Base-by-base conservation (phyloP, 2,888 invertebrate genomes). In the Meloe dianella region DNA sequence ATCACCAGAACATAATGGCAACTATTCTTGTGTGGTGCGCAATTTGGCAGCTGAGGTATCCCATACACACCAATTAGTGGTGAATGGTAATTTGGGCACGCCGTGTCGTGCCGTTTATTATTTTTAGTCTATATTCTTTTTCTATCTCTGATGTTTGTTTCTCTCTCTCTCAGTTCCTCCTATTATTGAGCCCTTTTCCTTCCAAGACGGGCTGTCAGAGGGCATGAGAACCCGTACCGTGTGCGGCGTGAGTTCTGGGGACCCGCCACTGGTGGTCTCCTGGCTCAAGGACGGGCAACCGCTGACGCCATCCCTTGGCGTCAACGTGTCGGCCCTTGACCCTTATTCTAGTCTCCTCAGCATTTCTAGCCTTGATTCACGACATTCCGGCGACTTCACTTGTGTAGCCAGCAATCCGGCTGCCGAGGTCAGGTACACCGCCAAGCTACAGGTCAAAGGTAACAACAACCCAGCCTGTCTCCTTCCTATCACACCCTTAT, bases 271-370 rank as follows among this genome's bases (percentile, higher is more conserved):
- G 74, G 88, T 89, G 81, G 90, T 94, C 83, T 88, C 88, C 84
- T 94, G 93, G 93, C 89, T 91, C 77, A 93, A 93, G 88, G 93
- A 94, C 85, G 92, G 90, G 81, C 88, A 88, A 82, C 88, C 89
- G 75, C 84, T 91, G 83, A 87, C 89, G 78, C 87, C 89, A 76
- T 85, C 87, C 78, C 84, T 89, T 82, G 89, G 89, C 76, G 90
- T 89, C 80, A 91, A 90, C 86, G 86, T 90, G 80, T 87, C 90
- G 85, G 86, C 89, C 85, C 87, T 91, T 85, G 92, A 92, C 87
- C 88, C 89, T 82, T 92, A 91, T 85, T 90, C 91, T 84, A 91
- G 91, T 82, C 88, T 91, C 83, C 88, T 92, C 83, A 91, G 90
- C 87, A 91, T 92, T 85, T 89, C 91, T 85, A 90, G 89, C 84